Evolutionary conservation across 2,888 invertebrate genomes (phyloP).

Genomic region (Monopis laevigella): DNA sequence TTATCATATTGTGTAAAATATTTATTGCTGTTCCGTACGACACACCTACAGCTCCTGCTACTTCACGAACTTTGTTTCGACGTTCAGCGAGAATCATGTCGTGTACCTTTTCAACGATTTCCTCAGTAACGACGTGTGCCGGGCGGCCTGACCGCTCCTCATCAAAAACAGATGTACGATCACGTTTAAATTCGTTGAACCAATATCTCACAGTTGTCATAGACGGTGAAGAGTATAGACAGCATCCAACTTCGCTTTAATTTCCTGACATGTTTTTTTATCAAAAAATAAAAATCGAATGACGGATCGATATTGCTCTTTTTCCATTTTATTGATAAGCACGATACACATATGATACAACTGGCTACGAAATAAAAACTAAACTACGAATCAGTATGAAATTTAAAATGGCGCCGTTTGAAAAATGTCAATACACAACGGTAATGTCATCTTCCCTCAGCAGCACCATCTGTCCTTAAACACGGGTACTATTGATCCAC

Average conservation of each 20-base stretch:
- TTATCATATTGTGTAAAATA: constrained; percentile 13
- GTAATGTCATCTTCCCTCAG: constrained; percentile 9
- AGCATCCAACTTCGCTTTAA: constrained; percentile 6
- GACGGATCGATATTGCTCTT: constrained; percentile 1
- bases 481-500: constrained; percentile 8
- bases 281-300: background rate
- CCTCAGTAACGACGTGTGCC: constrained; percentile 8
- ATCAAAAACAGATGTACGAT: no score
- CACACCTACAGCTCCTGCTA: constrained; percentile 9
- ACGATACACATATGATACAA: constrained; percentile 2
- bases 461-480: constrained; percentile 10
- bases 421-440: background rate
- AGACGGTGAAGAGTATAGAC: constrained; percentile 2
- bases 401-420: background rate
- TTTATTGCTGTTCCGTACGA: constrained; percentile 14
- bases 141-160: constrained; percentile 8
- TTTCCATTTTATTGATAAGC: constrained; percentile 7
- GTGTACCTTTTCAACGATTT: constrained; percentile 9
- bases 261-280: background rate
- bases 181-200: no score
- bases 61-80: constrained; percentile 9
- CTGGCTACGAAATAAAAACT: constrained; percentile 2
- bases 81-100: constrained; percentile 9
- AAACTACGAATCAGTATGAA: background rate
- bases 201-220: constrained; percentile 2